Base-by-base conservation (phyloP, 1,140 invertebrate genomes). In the Helicorthomorpha holstii region DNA sequence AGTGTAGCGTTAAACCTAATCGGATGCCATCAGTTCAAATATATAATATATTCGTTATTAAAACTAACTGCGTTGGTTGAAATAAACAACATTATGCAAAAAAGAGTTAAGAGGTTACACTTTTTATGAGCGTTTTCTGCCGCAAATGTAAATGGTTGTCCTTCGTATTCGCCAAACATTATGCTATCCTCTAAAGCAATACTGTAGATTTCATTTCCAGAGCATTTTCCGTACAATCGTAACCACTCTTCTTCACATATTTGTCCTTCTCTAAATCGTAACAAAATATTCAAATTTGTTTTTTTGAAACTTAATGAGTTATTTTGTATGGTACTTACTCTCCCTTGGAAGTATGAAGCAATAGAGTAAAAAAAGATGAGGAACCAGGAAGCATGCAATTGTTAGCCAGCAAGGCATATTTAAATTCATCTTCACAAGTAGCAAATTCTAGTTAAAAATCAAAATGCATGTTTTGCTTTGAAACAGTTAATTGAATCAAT, bases 171-270 rank as follows among this genome's bases (percentile, higher is more conserved):
- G 2, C 91, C 89, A 61, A 98, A 98, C 71, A 98, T 97, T 49
- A 90, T 77, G 60, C 88, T 93, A 66, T 97, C 91, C 14, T 84
- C 85, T 23, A 97, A 77, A 51, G 83, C 77, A 59, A 98, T 96
- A 68, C 97, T 91, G 71, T 98, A 98, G 61, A 98, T 97, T 73
- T 98, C 94, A 69, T 98, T 98, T 52, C 93, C 94, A 1, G 91
- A 96, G 69, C 93, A 96, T 64, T 91, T 85, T 19, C 93, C 94
- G 66, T 97, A 98, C 3, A 96, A 69, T 45, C 87, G 75, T 64
- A 97, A 91, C 94, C 94, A 98, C 66, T 96, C 88, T 70, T 97
- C 93, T 51, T 83, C 82, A 1, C 91, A 95, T 59, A 88, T 86
- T 68, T 96, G 88, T 0, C 94, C 94, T 72, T 98, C 93, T 67